Evolutionary conservation across 2,888 invertebrate species (phyloP).

Genomic region (Pachycephus smyrnensis): DNA sequence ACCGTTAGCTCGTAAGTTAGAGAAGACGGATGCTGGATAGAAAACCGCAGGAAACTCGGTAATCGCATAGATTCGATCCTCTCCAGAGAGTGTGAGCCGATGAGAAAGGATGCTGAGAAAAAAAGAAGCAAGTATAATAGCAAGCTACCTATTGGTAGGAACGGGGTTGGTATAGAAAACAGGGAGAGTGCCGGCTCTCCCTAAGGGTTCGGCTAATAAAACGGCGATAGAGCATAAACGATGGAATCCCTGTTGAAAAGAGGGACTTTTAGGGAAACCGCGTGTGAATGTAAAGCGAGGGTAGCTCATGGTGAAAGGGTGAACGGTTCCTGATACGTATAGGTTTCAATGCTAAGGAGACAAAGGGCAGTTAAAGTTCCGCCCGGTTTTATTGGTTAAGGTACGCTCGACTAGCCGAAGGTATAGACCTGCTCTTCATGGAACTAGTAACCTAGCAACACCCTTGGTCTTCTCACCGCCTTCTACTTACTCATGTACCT

Average conservation of each 20-base stretch:
- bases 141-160: not conserved
- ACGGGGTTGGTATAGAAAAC: conserved; percentile 17
- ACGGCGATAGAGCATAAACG: conserved; percentile 1
- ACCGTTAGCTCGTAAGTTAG: conserved; percentile 3
- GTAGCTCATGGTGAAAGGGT: not conserved
- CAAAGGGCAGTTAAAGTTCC: conserved; percentile 16
- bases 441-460: conserved; percentile 63
- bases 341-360: conserved; percentile 5
- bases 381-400: conserved; percentile 30
- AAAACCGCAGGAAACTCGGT: not conserved
- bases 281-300: conserved; percentile 2
- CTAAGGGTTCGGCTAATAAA: not conserved
- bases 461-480: conserved; percentile 47
- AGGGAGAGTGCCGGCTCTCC: conserved; percentile 3
- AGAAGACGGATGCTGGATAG: not conserved
- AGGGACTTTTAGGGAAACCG: conserved; percentile 6
- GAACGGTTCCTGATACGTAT: not conserved
- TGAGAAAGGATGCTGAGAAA: not conserved
- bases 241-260: conserved; percentile 1
- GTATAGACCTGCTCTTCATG: not conserved
- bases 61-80: not conserved
- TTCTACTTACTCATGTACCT: conserved; percentile 5
- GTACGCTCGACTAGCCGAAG: conserved; percentile 18
- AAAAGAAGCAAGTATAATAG: not conserved
- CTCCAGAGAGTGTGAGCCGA: not conserved